Evolutionary conservation across 1,140 invertebrate genomes (phyloP).

Genomic region (Geopemphigus sp.): DNA sequence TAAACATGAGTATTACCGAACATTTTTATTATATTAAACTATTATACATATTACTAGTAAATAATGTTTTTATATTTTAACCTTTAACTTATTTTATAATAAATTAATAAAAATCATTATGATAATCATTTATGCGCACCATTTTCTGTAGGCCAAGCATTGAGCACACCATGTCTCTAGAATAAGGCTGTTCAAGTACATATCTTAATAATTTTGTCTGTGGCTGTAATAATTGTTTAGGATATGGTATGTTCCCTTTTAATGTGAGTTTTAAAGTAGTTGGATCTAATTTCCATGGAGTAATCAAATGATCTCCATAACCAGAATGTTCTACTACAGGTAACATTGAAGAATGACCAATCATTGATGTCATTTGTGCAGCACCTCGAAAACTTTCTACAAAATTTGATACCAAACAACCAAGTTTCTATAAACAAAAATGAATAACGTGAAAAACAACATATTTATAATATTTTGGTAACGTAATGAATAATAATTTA

Average conservation of each 20-base stretch:
- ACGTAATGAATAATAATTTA: slow-evolving; percentile 56
- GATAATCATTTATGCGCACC: slow-evolving; percentile 56
- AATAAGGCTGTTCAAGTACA: slow-evolving; percentile 92
- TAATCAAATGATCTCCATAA: slow-evolving; percentile 81
- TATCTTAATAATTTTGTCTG: slow-evolving; percentile 85
- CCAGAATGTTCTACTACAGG: slow-evolving; percentile 92
- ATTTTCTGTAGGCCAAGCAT: slow-evolving; percentile 92
- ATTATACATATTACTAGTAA: no score
- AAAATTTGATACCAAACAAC: slow-evolving; percentile 80
- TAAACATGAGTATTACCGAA: no score
- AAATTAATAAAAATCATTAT: no score
- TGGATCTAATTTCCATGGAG: slow-evolving; percentile 89
- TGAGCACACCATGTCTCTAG: slow-evolving; percentile 90
- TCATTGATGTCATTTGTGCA: slow-evolving; percentile 93
- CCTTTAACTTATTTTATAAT: no score
- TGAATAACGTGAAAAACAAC: background rate
- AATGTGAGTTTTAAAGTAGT: slow-evolving; percentile 80
- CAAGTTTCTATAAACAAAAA: slow-evolving; percentile 66
- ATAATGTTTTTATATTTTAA: no score
- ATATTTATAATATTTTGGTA: background rate
- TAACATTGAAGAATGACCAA: slow-evolving; percentile 83
- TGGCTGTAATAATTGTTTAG: slow-evolving; percentile 82
- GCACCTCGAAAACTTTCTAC: slow-evolving; percentile 87
- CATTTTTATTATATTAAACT: no score
- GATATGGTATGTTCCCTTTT: slow-evolving; percentile 89